Evolutionary conservation across 2,797 vertebrate genomes (phyloP).

Genomic region (Myioborus melanocephalus): DNA sequence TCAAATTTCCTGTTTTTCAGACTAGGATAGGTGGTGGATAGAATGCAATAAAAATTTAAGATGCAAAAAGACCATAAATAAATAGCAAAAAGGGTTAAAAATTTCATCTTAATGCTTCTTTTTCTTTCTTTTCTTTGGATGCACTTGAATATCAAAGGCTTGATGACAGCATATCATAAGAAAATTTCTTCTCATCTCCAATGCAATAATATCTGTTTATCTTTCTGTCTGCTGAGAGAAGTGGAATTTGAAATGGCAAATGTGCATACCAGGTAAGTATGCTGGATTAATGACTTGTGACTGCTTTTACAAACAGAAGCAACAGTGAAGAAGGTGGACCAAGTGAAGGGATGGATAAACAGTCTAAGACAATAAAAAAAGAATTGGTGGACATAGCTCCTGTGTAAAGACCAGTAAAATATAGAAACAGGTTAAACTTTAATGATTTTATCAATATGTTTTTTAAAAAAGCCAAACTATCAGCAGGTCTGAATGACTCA

Average conservation of each 20-base stretch:
- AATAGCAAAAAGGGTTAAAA: neutral
- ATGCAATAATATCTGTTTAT: neutral
- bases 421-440: neutral
- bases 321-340: neutral
- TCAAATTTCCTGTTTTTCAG: neutral
- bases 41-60: neutral
- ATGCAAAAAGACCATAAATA: neutral
- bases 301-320: neutral
- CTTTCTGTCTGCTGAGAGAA: neutral
- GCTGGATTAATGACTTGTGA: neutral
- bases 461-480: neutral
- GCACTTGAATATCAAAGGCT: neutral
- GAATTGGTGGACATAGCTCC: neutral
- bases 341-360: neutral
- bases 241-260: neutral
- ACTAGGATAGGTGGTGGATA: neutral
- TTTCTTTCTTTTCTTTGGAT: neutral
- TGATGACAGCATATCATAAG: neutral
- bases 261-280: neutral
- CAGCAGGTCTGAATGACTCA: neutral
- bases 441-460: neutral
- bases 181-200: neutral
- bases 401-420: neutral
- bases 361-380: neutral
- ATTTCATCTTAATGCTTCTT: neutral